Evolutionary conservation across 2,888 invertebrate genomes (phyloP), one percentile per base, ranked within the genome.

Genomic region (Lamproptera curius): DNA sequence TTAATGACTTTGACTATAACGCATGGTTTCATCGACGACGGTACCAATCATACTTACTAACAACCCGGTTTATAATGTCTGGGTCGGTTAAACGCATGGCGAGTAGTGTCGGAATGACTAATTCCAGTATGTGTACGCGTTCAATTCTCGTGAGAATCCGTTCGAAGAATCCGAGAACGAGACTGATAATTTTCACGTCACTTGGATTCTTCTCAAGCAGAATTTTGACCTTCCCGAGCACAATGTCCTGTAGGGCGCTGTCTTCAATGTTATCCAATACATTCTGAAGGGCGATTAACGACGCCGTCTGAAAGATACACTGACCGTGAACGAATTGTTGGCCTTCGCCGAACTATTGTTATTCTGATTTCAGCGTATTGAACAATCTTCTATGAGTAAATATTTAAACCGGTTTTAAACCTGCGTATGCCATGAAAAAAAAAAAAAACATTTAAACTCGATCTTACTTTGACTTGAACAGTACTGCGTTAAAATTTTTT

Each of bases 61-160:
- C 96, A 74, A 97, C 94, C 75, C 96, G 92, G 73, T 94, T 91
- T 57, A 96, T 92, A 62, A 97, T 94, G 69, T 96, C 95, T 6
- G 97, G 95, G 76, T 98, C 97, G 56, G 93, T 93, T 40, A 97
- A 91, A 54, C 94, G 92, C 62, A 97, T 95, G 61, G 94, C 94
- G 67, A 94, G 93, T 23, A 98, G 89, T 56, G 98, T 90, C 0
- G 97, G 97, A 57, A 98, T 90, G 37, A 98, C 95, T 65, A 96
- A 95, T 64, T 97, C 97, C 62, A 96, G 91, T 50, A 98, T 94
- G 76, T 96, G 95, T 50, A 92, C 91, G 67, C 94, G 93, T 62
- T 98, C 97, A 58, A 98, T 89, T 59, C 95, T 92, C 61, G 93
- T 92, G 56, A 98, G 85, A 13, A 95, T 93, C 63, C 92, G 92